Conservation (phyloP, 2,888 invertebrate species). For the Oxytorus armatus region DNA sequence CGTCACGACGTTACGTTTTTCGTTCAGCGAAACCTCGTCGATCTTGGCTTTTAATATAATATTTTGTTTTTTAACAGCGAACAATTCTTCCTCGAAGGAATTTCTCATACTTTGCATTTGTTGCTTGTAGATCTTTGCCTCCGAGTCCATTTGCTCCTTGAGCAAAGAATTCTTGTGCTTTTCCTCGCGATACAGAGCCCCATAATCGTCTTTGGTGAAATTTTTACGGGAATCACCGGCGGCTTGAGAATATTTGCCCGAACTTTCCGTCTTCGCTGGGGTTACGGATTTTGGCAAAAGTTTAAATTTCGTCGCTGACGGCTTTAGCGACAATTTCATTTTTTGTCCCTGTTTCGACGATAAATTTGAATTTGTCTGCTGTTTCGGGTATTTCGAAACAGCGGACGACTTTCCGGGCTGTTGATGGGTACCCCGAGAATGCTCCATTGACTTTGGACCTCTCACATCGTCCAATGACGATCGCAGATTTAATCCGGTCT, state of each 20-base stretch:
- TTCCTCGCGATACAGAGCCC: slow-evolving; percentile 79
- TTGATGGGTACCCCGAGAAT: slow-evolving; percentile 63
- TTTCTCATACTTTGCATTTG: slow-evolving; percentile 80
- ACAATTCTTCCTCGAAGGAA: slow-evolving; percentile 81
- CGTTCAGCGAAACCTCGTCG: slow-evolving; percentile 77
- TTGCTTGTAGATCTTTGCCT: slow-evolving; percentile 78
- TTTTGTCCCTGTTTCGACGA: slow-evolving; percentile 71
- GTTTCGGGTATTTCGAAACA: slow-evolving; percentile 29
- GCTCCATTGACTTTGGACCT: slow-evolving; percentile 67
- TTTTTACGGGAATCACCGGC: slow-evolving; percentile 75
- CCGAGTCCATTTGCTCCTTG: slow-evolving; percentile 80
- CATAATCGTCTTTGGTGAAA: slow-evolving; percentile 75
- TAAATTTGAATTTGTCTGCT: slow-evolving; percentile 71
- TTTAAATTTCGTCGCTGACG: slow-evolving; percentile 69
- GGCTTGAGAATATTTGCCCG: slow-evolving; percentile 71
- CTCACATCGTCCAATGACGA: slow-evolving; percentile 74
- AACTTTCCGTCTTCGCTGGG: slow-evolving; percentile 64
- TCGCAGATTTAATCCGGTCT: slow-evolving; percentile 68
- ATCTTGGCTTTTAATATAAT: slow-evolving; percentile 80
- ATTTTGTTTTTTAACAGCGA: slow-evolving; percentile 81
- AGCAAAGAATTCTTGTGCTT: slow-evolving; percentile 78
- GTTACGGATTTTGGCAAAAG: slow-evolving; percentile 63
- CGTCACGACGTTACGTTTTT: slow-evolving; percentile 70
- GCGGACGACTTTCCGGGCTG: slow-evolving; percentile 45
- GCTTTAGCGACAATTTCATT: slow-evolving; percentile 52